Percentiles rank a stretch among this genome's conserved stretches.
Conservation (phyloP, 2,888 invertebrate species). For the Chrysotoxum bicinctum region DNA sequence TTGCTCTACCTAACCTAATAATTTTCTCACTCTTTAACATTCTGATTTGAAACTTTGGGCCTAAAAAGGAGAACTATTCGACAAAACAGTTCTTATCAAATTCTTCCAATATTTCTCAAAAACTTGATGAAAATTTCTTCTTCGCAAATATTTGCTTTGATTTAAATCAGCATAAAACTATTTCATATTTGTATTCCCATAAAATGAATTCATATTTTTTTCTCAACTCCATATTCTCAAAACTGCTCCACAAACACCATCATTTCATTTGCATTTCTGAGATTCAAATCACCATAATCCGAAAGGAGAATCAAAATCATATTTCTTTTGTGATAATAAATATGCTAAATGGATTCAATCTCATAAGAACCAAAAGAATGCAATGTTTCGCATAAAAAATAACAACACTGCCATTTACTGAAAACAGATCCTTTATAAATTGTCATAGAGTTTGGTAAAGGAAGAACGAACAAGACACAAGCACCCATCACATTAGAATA, state of each 20-base stretch:
- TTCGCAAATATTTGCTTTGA: not conserved
- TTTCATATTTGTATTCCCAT: not conserved
- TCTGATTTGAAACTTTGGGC: too few relatives aligned
- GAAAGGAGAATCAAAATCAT: slow-evolving; percentile 36
- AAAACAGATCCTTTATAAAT: slow-evolving; percentile 43
- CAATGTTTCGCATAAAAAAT: slow-evolving; percentile 65
- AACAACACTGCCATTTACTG: slow-evolving; percentile 66
- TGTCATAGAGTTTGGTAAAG: not conserved
- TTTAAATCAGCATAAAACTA: not conserved
- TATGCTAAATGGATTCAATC: slow-evolving; percentile 70
- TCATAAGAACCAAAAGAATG: slow-evolving; percentile 62
- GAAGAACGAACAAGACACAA: slow-evolving; percentile 20
- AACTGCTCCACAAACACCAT: slow-evolving; percentile 6
- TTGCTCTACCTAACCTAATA: too few relatives aligned
- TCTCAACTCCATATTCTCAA: not conserved
- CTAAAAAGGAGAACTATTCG: too few relatives aligned
- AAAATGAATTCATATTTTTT: slow-evolving; percentile 9
- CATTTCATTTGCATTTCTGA: slow-evolving; percentile 41
- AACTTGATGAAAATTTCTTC: not conserved
- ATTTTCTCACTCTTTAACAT: too few relatives aligned
- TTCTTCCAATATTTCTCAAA: not conserved
- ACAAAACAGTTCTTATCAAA: not conserved
- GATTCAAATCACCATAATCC: slow-evolving; percentile 20
- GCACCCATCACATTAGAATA: not conserved
- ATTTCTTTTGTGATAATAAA: slow-evolving; percentile 48